Percentiles rank a stretch among this genome's conserved stretches.
phyloP scores from a whole-genome alignment of 2,797 vertebrate species.

The Martes flavigula region DNA sequence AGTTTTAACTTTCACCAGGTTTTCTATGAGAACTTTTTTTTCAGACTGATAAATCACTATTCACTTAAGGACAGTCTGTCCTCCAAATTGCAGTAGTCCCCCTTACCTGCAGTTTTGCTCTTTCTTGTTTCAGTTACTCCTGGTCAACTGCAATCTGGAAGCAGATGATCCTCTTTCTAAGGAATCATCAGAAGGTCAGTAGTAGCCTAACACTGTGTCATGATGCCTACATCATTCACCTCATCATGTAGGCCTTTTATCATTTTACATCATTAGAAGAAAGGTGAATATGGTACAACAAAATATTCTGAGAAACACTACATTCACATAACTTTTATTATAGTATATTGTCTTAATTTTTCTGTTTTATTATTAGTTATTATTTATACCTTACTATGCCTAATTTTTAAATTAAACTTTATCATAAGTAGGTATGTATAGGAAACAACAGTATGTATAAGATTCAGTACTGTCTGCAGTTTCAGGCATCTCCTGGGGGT shows the following conservation, averaged over 20 bases:
- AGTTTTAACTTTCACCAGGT: neutral
- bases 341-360: neutral
- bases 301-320: neutral
- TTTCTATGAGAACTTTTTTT: neutral
- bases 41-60: neutral
- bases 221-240: neutral
- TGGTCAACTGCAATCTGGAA: neutral
- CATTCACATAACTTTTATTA: neutral
- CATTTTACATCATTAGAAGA: neutral
- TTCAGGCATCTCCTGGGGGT: neutral
- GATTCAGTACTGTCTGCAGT: neutral
- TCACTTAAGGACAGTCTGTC: neutral
- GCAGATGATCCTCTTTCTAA: neutral
- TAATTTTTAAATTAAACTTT: neutral
- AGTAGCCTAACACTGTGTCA: neutral
- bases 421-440: neutral
- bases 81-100: neutral
- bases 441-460: neutral
- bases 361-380: neutral
- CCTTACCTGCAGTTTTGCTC: neutral
- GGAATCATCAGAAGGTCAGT: neutral
- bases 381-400: neutral
- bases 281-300: neutral
- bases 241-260: neutral
- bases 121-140: neutral